Percentiles rank a stretch among this genome's conserved stretches.
phyloP scores from a whole-genome alignment of 53 echinoderm and acorn worm species.

The Apostichopus leukothele region DNA sequence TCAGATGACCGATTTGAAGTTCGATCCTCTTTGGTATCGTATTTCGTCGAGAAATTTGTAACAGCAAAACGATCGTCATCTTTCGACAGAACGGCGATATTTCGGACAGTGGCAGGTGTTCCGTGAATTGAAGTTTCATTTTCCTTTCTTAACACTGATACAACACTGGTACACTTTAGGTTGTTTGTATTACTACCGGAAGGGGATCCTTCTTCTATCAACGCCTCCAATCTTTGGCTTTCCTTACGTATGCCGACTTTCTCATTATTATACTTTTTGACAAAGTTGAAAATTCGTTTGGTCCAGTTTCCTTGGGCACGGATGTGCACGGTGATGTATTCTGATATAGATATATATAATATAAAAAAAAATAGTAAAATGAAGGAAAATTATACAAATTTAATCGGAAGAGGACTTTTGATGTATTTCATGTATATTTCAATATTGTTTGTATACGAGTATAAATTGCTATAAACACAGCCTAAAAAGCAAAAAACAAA shows the following conservation, averaged over 20 bases:
- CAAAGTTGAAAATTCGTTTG: slow-evolving; percentile 56
- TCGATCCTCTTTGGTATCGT: not conserved
- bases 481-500: too few species aligned
- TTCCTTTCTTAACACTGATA: not conserved
- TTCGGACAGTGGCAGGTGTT: not conserved
- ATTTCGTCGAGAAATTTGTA: not conserved
- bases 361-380: not conserved
- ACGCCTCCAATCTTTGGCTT: slow-evolving; percentile 13
- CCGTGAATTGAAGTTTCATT: not conserved
- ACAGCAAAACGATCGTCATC: not conserved
- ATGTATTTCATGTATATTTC: too few species aligned
- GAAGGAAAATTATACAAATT: not conserved
- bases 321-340: slow-evolving; percentile 78
- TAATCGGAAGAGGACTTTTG: not conserved
- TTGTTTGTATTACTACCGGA: not conserved
- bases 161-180: slow-evolving; percentile 4
- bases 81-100: not conserved
- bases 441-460: too few species aligned
- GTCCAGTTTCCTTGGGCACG: slow-evolving; percentile 93
- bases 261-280: slow-evolving; percentile 1
- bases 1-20: not conserved
- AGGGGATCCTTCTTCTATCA: slow-evolving; percentile 21
- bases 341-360: slow-evolving; percentile 37
- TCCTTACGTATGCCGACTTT: not conserved
- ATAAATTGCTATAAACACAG: too few species aligned